A percentile compares a stretch with the other conserved stretches of the same genome.
These are phyloP conservation scores for Agapetus fuscipes DNA, from an alignment of 2,888 invertebrate genomes.

Conservation along the genomic window DNA sequence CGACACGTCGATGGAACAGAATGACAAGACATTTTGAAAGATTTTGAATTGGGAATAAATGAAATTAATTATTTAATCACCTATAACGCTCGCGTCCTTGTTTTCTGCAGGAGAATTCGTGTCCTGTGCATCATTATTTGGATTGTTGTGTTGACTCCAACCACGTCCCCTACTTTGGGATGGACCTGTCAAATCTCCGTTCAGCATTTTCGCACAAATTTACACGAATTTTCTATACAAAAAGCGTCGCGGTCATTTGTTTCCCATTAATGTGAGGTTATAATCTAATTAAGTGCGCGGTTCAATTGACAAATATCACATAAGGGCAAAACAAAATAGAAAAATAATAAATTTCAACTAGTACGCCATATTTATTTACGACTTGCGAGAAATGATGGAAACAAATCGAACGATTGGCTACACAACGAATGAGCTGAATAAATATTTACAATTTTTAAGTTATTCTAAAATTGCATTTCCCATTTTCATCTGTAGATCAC, in stretches of 20 bases:
- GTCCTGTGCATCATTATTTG: conserved; percentile 30
- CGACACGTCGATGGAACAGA: too few species aligned
- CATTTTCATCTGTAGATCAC: too few species aligned
- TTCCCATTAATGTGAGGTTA: conserved; percentile 13
- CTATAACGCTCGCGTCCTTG: conserved; percentile 7
- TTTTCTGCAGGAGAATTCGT: conserved; percentile 22
- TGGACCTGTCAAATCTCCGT: conserved; percentile 42
- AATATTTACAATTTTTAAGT: too few species aligned
- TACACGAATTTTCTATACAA: conserved; percentile 10
- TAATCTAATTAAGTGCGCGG: background rate
- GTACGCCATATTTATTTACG: conserved; percentile 19
- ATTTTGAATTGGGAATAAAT: too few species aligned
- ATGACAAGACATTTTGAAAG: too few species aligned
- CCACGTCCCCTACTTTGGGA: conserved; percentile 45
- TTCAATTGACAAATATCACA: conserved; percentile 6
- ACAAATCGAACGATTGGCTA: conserved; percentile 9
- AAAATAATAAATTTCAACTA: conserved; percentile 6
- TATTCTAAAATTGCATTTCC: too few species aligned
- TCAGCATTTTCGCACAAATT: conserved; percentile 35
- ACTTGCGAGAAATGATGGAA: too few species aligned
- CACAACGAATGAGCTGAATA: too few species aligned
- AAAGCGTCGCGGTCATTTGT: conserved; percentile 5
- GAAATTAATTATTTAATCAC: too few species aligned
- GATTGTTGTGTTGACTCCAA: conserved; percentile 40
- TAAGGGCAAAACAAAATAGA: conserved; percentile 13